Base-by-base conservation (phyloP, 2,888 invertebrate genomes). In the Pseudoips prasinana region DNA sequence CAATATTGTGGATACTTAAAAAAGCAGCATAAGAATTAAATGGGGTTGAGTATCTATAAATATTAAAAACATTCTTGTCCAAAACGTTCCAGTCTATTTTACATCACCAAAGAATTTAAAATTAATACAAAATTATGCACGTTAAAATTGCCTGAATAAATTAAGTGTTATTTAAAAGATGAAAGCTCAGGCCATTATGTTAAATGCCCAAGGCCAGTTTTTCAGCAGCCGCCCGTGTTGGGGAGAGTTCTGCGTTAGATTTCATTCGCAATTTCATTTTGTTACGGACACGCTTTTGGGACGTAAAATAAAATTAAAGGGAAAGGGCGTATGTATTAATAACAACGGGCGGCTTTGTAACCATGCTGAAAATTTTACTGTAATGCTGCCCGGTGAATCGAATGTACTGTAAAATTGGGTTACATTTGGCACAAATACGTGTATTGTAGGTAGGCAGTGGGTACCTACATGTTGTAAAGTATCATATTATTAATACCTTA, bases 181-280 rank as follows among this genome's bases (percentile, higher is more conserved):
- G 39, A 49, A 60, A 56, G 55, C 56, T 32, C 25, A 29, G 44
- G 34, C 44, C 36, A 45, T 51, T 58, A 50, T 56, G 50, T 58
- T 58, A 37, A 57, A 65, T 56, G 52, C 47, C 39, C 52, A 52
- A 52, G 55, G 59, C 42, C 48, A 48, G 49, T 55, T 59, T 64
- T 65, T 62, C 58, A 63, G 53, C 44, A 49, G 30, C 22, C 37
- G 27, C 52, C 55, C 55, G 52, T 44, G 45, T 40, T 52, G 52
- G 53, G 59, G 59, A 58, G 53, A 57, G 58, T 53, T 46, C 58
- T 52, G 59, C 57, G 60, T 65, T 65, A 64, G 58, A 65, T 64
- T 65, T 54, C 52, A 65, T 59, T 67, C 57, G 54, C 61, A 74
- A 73, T 77, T 80, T 71, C 75, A 77, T 79, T 74, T 74, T 48